Base-by-base conservation (phyloP, 2,797 vertebrate genomes). In the Premnoplex brunnescens region DNA sequence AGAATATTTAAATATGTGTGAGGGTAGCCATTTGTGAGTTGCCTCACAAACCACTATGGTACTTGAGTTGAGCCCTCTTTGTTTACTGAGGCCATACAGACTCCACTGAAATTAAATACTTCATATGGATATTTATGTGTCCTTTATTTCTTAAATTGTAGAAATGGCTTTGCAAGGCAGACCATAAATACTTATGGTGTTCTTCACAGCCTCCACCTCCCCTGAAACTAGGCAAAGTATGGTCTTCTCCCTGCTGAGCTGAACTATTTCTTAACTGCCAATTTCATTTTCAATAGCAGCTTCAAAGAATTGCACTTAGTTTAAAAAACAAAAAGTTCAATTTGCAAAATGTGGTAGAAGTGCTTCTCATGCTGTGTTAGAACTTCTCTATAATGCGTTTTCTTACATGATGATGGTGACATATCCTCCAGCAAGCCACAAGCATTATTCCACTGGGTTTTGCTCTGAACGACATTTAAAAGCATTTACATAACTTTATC, bases 81-180 rank as follows among this genome's bases (percentile, higher is more conserved):
- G 4, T 64, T 85, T 64, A 46, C 12, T 2, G 24, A 68, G 8
- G 10, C 26, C 20, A 43, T 5, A 27, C 0, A 59, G n/a, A 46
- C 32, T 55, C 30, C 1, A 1, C 27, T 39, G 75, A 55, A n/a
- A 75, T 48, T 36, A 75, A 85, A 59, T 32, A 44, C 5, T 10
- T 72, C 9, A 7, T 16, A 10, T 20, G 9, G 7, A 18, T 41
- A 4, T 64, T 73, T 60, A 18, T 41, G 72, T 84, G 41, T 85
- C 74, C 39, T 78, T 44, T 81, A 34, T 18, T 91, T 86, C 39
- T 67, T 56, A 62, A 78, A 75, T 39, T 69, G 32, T 44, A 85
- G 55, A 91, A 97, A 46, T 41, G 12, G 32, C 58, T 94, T 89
- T 95, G 49, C 54, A 93, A 89, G 83, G 67, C 64, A 93, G 66